A percentile compares a stretch with the other conserved stretches of the same genome.
phyloP scores from a whole-genome alignment of 2,797 vertebrate genomes.

The Acanthurus tractus region DNA sequence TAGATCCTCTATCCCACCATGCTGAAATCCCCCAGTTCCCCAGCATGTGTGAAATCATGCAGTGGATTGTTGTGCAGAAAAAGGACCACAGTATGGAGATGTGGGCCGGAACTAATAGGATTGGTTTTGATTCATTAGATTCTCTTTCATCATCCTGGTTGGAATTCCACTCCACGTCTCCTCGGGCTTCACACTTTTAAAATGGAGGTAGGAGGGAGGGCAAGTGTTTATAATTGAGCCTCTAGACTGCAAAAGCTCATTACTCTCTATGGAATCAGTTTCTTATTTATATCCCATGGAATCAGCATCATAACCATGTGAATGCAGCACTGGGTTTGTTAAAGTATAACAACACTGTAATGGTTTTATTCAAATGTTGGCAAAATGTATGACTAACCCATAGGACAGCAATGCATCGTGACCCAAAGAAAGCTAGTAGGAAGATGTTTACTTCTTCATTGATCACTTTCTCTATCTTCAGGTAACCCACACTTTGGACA shows the following conservation, averaged over 20 bases:
- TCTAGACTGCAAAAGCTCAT: conserved; percentile 66
- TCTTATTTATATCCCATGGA: conserved; percentile 55
- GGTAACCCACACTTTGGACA: too few species aligned
- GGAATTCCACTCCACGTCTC: conserved; percentile 90
- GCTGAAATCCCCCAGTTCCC: conserved; percentile 65
- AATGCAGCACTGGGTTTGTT: conserved; percentile 29
- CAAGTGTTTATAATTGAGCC: conserved; percentile 73
- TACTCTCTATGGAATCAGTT: conserved; percentile 68
- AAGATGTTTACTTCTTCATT: too few species aligned
- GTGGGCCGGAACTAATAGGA: conserved; percentile 92
- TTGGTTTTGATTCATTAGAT: conserved; percentile 94
- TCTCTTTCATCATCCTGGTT: conserved; percentile 90
- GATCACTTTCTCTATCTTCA: too few species aligned
- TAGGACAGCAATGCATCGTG: background rate
- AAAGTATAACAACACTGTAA: background rate
- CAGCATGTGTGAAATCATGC: conserved; percentile 81
- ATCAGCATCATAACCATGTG: conserved; percentile 49
- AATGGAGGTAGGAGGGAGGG: conserved; percentile 71
- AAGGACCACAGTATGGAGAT: conserved; percentile 84
- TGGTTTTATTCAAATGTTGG: conserved; percentile 17
- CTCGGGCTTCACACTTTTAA: conserved; percentile 85
- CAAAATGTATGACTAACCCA: conserved; percentile 15
- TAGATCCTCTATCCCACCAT: conserved; percentile 45
- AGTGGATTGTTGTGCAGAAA: conserved; percentile 77
- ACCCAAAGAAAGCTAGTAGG: too few species aligned